phyloP scores from a whole-genome alignment of 2,797 vertebrate species.

The Dendrocincla fuliginosa region DNA sequence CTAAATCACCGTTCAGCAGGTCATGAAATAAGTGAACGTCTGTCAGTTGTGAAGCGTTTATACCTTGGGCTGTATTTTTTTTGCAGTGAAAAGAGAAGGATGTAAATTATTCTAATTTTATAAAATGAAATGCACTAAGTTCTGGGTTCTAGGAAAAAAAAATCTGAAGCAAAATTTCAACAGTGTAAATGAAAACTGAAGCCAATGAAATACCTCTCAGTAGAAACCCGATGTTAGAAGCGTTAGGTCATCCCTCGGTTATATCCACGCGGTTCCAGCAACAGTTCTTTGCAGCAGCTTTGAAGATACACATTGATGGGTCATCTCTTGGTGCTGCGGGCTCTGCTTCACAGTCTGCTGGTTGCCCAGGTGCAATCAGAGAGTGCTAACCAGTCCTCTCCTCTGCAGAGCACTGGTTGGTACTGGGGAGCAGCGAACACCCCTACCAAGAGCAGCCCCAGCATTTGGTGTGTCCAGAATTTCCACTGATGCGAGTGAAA shows the following conservation, averaged over 20 bases:
- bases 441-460: neutral
- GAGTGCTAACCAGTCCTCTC: neutral
- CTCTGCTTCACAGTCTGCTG: neutral
- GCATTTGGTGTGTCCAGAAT: neutral
- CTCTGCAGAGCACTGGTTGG: neutral
- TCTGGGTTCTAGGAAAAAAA: neutral
- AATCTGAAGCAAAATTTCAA: neutral
- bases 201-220: conserved; percentile 29
- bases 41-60: neutral
- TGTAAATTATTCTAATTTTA: conserved; percentile 42
- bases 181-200: neutral
- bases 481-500: neutral
- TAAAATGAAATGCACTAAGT: conserved; percentile 24
- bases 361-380: neutral
- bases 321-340: neutral
- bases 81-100: conserved; percentile 45
- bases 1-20: neutral
- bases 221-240: conserved; percentile 38
- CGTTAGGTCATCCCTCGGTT: neutral
- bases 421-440: neutral
- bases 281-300: neutral
- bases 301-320: neutral
- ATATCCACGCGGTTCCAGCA: neutral
- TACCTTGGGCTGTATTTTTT: neutral
- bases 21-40: neutral